Evolutionary conservation across 2,797 vertebrate genomes (phyloP).

Genomic region (Mormyrops boulengeri): DNA sequence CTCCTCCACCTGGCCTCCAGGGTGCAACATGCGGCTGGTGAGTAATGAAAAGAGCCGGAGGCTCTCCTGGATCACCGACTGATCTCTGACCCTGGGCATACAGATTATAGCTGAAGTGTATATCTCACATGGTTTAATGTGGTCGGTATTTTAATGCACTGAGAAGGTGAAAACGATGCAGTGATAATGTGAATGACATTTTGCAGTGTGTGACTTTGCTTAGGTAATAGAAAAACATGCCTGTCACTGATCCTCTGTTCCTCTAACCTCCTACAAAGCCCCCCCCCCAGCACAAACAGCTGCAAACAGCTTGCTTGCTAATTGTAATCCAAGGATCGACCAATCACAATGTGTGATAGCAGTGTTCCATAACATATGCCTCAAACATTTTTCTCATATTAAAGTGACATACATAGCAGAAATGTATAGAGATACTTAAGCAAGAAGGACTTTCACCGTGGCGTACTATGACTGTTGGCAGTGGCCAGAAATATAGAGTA

Average conservation of each 20-base stretch:
- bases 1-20: not conserved
- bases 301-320: not conserved
- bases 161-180: not conserved
- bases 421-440: not conserved
- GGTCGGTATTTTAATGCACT: not conserved
- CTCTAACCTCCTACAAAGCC: not conserved
- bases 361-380: not conserved
- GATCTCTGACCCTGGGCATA: not conserved
- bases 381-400: not conserved
- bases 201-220: not conserved
- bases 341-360: not conserved
- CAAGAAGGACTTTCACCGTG: not conserved
- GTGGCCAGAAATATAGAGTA: not conserved
- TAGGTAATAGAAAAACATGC: not conserved
- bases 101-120: not conserved
- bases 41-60: conserved; percentile 11
- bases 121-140: not conserved
- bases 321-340: not conserved
- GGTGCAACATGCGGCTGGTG: not conserved
- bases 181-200: not conserved
- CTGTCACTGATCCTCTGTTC: not conserved
- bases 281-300: not conserved
- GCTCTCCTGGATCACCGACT: not conserved
- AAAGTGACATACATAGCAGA: not conserved
- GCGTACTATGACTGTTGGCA: not conserved